A percentile compares a stretch with the other conserved stretches of the same genome.
These are phyloP conservation scores for Phainopepla nitens DNA, from an alignment of 2,113 vertebrate genomes.

Conservation along the genomic window DNA sequence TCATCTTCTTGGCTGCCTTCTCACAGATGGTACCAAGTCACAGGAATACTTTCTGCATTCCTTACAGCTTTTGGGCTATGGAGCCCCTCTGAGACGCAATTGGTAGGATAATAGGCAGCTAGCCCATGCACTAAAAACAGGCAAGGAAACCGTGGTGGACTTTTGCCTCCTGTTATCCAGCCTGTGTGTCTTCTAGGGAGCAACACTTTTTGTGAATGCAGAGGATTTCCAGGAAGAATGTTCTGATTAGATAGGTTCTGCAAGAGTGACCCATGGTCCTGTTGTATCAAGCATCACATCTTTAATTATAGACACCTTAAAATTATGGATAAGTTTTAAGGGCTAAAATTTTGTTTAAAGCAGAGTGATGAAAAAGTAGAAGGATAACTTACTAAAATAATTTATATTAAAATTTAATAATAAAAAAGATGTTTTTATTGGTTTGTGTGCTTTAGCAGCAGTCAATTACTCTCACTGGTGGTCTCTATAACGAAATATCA, in stretches of 20 bases:
- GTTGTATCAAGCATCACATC: neutral
- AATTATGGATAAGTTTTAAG: neutral
- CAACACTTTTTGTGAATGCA: neutral
- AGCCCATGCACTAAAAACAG: neutral
- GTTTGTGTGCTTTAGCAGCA: neutral
- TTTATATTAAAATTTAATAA: neutral
- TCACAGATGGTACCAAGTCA: neutral
- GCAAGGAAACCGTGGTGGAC: neutral
- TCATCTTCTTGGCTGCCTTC: neutral
- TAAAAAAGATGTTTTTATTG: neutral
- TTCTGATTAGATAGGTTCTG: neutral
- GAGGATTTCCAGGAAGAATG: neutral
- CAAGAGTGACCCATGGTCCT: neutral
- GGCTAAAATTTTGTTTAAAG: neutral
- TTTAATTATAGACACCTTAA: neutral
- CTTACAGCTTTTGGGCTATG: neutral
- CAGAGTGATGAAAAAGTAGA: neutral
- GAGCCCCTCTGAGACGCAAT: neutral
- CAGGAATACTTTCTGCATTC: neutral
- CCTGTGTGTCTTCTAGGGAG: neutral
- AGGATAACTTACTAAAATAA: neutral
- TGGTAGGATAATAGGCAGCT: neutral
- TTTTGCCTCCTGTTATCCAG: neutral
- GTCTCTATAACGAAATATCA: neutral
- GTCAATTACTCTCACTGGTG: neutral